Conservation (phyloP, 2,797 vertebrate genomes). For the Crenichthys baileyi region DNA sequence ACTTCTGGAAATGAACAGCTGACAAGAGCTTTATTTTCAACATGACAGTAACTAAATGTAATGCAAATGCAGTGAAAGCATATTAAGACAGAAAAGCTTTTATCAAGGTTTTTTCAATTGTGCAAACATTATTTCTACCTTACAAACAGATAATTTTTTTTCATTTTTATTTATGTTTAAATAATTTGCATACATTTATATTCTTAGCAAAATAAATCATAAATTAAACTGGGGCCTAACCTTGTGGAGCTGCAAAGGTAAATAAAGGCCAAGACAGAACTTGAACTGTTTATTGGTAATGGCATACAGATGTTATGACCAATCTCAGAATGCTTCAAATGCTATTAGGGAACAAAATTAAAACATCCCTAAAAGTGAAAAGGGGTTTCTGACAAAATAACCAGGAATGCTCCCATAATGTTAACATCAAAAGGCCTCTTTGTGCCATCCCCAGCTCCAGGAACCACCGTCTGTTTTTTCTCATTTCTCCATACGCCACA, state of each 20-base stretch:
- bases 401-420: background rate
- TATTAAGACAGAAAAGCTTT: background rate
- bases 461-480: background rate
- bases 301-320: background rate
- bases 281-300: background rate
- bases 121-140: background rate
- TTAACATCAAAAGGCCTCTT: background rate
- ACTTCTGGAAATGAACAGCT: background rate
- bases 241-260: background rate
- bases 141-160: background rate
- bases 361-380: background rate
- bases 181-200: background rate
- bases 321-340: background rate
- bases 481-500: conserved; percentile 20
- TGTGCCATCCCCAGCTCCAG: background rate
- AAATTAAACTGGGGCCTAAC: background rate
- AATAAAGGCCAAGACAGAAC: background rate
- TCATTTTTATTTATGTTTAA: background rate
- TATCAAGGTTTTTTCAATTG: background rate
- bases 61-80: background rate
- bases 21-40: background rate
- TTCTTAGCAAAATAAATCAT: background rate
- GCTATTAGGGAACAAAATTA: background rate
- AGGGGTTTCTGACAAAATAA: background rate
- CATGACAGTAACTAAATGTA: background rate